Evolutionary conservation across 2,113 vertebrate species (phyloP), one percentile per base, ranked within the genome.

Genomic region (Serinus canaria): DNA sequence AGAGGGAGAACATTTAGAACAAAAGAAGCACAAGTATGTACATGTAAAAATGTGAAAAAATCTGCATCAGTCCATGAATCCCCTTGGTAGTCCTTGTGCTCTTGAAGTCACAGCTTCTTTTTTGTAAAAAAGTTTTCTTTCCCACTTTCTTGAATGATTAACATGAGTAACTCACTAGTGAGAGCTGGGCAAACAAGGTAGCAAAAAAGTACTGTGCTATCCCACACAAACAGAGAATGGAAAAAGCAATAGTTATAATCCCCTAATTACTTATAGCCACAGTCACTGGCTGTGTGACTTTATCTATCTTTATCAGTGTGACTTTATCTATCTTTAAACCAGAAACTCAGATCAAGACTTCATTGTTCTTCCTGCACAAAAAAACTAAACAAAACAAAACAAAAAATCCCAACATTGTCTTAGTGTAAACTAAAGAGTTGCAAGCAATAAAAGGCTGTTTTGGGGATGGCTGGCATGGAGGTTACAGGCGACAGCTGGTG

Each of bases 401-500:
- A 27, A 30, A n/a, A n/a, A 15, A 15, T 2, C 22, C 37, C 78
- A 83, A 88, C 64, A 49, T 28, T 68, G 60, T 90, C 41, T 90
- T 75, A 90, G 85, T 64, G 73, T 94, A 92, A 93, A 91, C 33
- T 41, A 83, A 95, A 82, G 83, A 82, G 47, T 72, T 64, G 20
- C 85, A 58, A 63, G 73, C 79, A 94, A 93, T 92, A 86, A 94
- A 94, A 92, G 79, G 80, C 73, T 90, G 76, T 46, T 94, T 95
- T 72, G 76, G 93, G 86, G 60, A 52, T 84, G 86, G 85, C 9
- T 95, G 92, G 93, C 10, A n/a, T 92, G 92, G 93, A 96, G 86
- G 96, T 76, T 94, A 81, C 76, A 89, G 77, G 93, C 80, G 41
- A 96, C 96, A 97, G 96, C 95, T 97, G 96, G 96, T 92, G 90